These are phyloP conservation scores for Anser brachyrhynchus DNA, from an alignment of 2,113 vertebrate genomes.

Conservation along the genomic window DNA sequence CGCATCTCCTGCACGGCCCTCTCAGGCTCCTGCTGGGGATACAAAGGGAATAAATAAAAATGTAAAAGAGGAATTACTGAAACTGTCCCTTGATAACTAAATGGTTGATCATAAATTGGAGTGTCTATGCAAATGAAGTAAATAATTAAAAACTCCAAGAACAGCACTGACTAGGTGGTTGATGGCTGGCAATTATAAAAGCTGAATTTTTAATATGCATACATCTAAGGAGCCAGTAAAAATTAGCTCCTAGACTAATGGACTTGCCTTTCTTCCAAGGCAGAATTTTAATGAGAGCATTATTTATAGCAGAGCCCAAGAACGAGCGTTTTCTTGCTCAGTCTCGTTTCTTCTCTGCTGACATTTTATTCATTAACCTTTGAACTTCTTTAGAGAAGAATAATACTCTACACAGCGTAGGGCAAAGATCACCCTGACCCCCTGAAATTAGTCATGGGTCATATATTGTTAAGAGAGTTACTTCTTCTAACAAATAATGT, in stretches of 20 bases:
- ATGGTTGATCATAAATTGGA: slow-evolving; percentile 81
- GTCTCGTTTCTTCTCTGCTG: slow-evolving; percentile 69
- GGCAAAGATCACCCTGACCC: slow-evolving; percentile 72
- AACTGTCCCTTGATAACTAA: slow-evolving; percentile 79
- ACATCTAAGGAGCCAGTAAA: slow-evolving; percentile 83
- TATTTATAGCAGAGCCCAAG: slow-evolving; percentile 79
- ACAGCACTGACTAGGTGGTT: slow-evolving; percentile 82
- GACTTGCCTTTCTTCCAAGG: slow-evolving; percentile 81
- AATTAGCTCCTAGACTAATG: slow-evolving; percentile 84
- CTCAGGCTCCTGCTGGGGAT: neutral
- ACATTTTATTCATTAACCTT: slow-evolving; percentile 79
- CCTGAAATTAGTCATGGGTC: slow-evolving; percentile 62
- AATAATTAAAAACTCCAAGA: slow-evolving; percentile 85
- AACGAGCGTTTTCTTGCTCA: slow-evolving; percentile 71
- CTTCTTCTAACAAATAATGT: slow-evolving; percentile 40
- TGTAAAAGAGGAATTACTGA: slow-evolving; percentile 73
- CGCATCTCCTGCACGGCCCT: neutral
- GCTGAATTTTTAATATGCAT: slow-evolving; percentile 83
- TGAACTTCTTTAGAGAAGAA: slow-evolving; percentile 70
- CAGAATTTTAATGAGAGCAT: slow-evolving; percentile 84
- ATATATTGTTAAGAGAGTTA: slow-evolving; percentile 23
- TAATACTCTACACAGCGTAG: slow-evolving; percentile 61
- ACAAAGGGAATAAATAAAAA: slow-evolving; percentile 77
- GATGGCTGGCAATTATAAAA: slow-evolving; percentile 85
- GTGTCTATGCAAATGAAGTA: slow-evolving; percentile 85